Evolutionary conservation across 2,113 vertebrate genomes (phyloP).

Genomic region (Trichechus manatus): DNA sequence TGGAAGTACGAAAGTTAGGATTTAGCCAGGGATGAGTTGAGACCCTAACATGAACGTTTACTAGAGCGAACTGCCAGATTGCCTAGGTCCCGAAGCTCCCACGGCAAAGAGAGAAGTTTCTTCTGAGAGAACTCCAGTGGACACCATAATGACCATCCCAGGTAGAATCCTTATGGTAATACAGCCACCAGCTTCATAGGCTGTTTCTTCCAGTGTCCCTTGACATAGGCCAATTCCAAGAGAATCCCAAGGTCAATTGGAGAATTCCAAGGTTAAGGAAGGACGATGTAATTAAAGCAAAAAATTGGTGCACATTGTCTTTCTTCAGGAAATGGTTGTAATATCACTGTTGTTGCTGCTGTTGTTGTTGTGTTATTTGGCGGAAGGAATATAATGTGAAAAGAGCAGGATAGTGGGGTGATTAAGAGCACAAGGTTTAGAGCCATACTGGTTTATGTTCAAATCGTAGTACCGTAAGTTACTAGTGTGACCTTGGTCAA

Average conservation of each 20-base stretch:
- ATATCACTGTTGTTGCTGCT: background rate
- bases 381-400: rapidly evolving
- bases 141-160: background rate
- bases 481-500: background rate
- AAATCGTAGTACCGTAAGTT: background rate
- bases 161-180: background rate
- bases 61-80: no score
- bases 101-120: background rate
- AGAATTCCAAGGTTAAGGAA: background rate
- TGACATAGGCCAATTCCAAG: background rate
- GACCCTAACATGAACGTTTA: background rate
- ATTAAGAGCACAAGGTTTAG: background rate
- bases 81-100: background rate
- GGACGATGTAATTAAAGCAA: background rate
- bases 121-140: background rate
- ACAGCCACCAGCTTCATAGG: no score
- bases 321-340: background rate
- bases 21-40: background rate
- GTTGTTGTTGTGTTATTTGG: rapidly evolving
- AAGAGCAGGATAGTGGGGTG: no score
- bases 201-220: background rate
- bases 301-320: background rate
- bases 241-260: background rate
- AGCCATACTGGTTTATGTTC: background rate
- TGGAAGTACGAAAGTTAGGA: background rate